Evolutionary conservation across 92 coral and sea anemone genomes (phyloP).

Genomic region (Palythoa caribaeorum): DNA sequence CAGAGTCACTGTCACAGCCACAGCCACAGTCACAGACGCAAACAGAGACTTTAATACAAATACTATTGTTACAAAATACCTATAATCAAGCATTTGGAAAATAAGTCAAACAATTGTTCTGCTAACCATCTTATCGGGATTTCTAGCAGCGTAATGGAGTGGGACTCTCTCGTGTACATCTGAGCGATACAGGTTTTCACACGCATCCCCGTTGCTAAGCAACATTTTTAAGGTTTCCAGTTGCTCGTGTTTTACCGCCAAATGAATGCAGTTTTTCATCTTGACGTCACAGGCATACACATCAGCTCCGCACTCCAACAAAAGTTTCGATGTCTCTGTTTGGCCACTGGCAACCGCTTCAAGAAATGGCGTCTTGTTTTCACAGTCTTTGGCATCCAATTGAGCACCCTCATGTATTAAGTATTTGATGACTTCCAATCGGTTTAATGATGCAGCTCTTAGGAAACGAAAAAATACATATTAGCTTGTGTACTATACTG

Average conservation of each 20-base stretch:
- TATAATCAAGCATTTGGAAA: no score
- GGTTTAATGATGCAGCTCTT: slow-evolving; percentile 74
- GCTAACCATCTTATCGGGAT: slow-evolving; percentile 67
- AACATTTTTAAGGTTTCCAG: slow-evolving; percentile 73
- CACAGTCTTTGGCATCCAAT: slow-evolving; percentile 62
- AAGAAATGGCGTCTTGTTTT: slow-evolving; percentile 77
- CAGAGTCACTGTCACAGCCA: no score
- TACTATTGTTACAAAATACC: no score
- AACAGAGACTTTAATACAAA: no score
- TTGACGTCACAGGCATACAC: slow-evolving; percentile 50
- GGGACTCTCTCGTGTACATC: slow-evolving; percentile 80
- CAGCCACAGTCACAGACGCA: no score
- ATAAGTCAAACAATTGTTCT: no score
- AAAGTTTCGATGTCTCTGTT: slow-evolving; percentile 59
- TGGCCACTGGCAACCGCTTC: slow-evolving; percentile 76
- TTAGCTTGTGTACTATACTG: not conserved
- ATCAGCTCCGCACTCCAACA: slow-evolving; percentile 79
- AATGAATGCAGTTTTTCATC: slow-evolving; percentile 75
- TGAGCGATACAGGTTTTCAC: slow-evolving; percentile 60
- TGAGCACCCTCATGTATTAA: slow-evolving; percentile 65
- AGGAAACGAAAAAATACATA: not conserved
- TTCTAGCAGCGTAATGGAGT: slow-evolving; percentile 74
- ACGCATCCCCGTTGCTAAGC: slow-evolving; percentile 41
- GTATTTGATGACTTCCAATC: slow-evolving; percentile 57
- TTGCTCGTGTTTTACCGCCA: slow-evolving; percentile 77